phyloP scores from a whole-genome alignment of 2,888 invertebrate genomes.

The Elegia similella region DNA sequence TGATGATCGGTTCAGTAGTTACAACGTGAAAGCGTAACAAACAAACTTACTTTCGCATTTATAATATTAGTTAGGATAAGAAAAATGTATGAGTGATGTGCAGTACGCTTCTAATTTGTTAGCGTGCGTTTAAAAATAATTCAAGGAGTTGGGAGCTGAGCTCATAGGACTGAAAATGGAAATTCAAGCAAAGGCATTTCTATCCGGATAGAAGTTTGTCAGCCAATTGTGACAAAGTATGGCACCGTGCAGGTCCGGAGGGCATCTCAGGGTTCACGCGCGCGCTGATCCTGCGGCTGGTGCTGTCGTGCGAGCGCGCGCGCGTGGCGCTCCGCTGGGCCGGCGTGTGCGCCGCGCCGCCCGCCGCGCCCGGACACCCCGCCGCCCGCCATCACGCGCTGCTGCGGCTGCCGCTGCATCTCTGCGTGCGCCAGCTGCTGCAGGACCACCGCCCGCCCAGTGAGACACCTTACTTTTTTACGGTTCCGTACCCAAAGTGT shows the following conservation, averaged over 20 bases:
- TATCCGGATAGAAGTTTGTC: too few species aligned
- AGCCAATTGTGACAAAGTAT: background rate
- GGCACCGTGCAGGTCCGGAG: conserved; percentile 42
- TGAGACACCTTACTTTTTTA: conserved; percentile 34
- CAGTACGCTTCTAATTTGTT: too few species aligned
- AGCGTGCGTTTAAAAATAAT: too few species aligned
- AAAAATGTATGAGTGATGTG: too few species aligned
- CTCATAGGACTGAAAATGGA: too few species aligned
- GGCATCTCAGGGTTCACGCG: conserved; percentile 94
- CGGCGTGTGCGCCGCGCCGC: conserved; percentile 85
- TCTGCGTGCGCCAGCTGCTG: conserved; percentile 88
- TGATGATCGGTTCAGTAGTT: too few species aligned
- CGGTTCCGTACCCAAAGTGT: too few species aligned
- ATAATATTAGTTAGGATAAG: too few species aligned
- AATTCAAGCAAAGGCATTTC: too few species aligned
- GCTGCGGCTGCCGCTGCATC: conserved; percentile 87
- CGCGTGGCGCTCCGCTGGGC: conserved; percentile 43
- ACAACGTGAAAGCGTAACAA: too few species aligned
- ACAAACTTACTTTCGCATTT: too few species aligned
- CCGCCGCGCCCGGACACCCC: conserved; percentile 69
- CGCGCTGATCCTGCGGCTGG: conserved; percentile 90
- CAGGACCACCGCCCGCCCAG: conserved; percentile 76
- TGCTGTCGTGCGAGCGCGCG: conserved; percentile 89
- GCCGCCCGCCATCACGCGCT: conserved; percentile 84
- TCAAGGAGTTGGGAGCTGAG: too few species aligned